Base-by-base conservation (phyloP, 2,797 vertebrate species). In the Scarus forsteni region DNA sequence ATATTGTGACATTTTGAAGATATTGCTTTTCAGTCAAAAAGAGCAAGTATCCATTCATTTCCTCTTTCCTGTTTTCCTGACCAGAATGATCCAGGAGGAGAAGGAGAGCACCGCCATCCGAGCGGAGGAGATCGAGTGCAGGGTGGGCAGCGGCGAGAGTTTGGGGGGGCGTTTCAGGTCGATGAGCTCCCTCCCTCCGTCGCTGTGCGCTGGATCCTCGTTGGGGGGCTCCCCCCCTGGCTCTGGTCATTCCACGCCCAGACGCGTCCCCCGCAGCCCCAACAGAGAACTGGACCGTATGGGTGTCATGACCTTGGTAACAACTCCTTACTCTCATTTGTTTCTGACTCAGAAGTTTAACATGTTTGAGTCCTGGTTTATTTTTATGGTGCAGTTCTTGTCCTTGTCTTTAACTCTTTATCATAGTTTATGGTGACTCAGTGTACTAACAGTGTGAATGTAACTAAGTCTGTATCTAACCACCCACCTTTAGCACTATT, bases 51-150 rank as follows among this genome's bases (percentile, higher is more conserved):
- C n/a, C n/a, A n/a, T n/a, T n/a, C n/a, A n/a, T 8, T 38, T 38
- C 8, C 36, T 38, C 8, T 14, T 14, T 15, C 6, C 3, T 13
- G 3, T 6, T 2, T 12, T 10, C 10, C 6, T 34, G 0, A 1
- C 3, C 74, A 99, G 98, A 51, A 92, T 99, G 91, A 99, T 99
- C 73, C 98, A 99, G 60, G 98, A 99, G 79, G 98, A 99, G 89
- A 99, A 99, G 92, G 98, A 99, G 91, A 98, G 84, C 90, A 96
- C 98, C 0, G 94, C 97, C 9, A 95, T 97, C 86, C 94, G 97
- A 15, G 97, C 98, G 0, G 98, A 99, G 90, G 97, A 98, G 93
- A 98, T 99, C 0, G 98, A 99, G 85, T 95, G 94, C 59, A 88
- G 96, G 1, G 98, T 99, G 19, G 96, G 97, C 75, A 96, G 97